phyloP scores from a whole-genome alignment of 2,113 vertebrate genomes.

The Ochotona princeps region DNA sequence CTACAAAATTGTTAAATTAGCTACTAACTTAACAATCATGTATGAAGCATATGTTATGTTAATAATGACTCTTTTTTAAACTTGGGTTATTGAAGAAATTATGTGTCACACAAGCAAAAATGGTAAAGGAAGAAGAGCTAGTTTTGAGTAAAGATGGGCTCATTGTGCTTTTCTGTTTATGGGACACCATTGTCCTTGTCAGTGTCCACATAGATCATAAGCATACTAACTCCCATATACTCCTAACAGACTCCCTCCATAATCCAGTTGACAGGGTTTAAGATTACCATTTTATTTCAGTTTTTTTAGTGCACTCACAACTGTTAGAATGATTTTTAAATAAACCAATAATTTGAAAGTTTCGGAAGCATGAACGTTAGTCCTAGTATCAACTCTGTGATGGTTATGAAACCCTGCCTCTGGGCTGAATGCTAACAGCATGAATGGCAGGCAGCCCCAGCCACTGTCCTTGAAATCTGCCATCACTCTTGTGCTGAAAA shows the following conservation, averaged over 20 bases:
- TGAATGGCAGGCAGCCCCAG: neutral
- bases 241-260: no score
- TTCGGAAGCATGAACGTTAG: neutral
- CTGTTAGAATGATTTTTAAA: neutral
- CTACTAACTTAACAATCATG: neutral
- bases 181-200: neutral
- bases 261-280: neutral
- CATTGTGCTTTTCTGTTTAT: neutral
- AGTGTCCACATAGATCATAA: no score
- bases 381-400: neutral
- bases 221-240: neutral
- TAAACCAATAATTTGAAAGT: neutral
- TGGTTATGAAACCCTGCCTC: neutral
- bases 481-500: neutral
- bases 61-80: neutral
- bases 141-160: neutral
- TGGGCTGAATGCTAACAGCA: neutral
- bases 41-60: neutral
- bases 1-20: neutral
- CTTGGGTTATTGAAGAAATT: neutral
- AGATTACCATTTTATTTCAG: neutral
- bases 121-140: neutral
- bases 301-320: neutral
- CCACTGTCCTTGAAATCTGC: neutral
- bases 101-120: neutral